Base-by-base conservation (phyloP, 2,888 invertebrate species). In the Ochlodes sylvanus region DNA sequence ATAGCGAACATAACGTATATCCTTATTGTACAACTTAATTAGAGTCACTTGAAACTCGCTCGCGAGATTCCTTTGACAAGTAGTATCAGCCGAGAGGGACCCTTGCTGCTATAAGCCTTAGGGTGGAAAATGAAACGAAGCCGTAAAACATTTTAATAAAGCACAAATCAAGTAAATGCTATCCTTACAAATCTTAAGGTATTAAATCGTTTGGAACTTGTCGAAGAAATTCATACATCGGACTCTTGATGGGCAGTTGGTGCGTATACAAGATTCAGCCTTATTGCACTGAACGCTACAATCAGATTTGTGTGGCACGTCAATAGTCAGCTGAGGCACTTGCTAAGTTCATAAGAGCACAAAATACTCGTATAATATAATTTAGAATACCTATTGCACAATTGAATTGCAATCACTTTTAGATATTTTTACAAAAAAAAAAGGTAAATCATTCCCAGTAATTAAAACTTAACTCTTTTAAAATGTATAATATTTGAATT, bases 111-210 rank as follows among this genome's bases (percentile, higher is more conserved):
- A 62, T 38, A 52, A n/a, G 19, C 44, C 19, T 52, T 62, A 62
- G 38, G 62, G 62, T 62, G 52, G 50, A 62, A 52, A 61, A 19
- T 62, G 14, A 50, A 34, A 61, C 34, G 52, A 62, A 52, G 63
- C 19, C 12, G 50, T 50, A 50, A 50, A 50, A 47, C 50, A 19
- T 55, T 32, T 63, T 55, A 63, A 32, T 54, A 63, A 62, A 62
- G 47, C 56, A 56, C 64, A 56, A 62, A 63, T 54, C 44, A 56
- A 56, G 19, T 56, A 56, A 56, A 64, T 56, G 64, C 55, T 64
- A 47, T 54, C 10, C 63, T 44, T 55, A 55, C 19, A 65, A 50
- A 4, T 12, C 15, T 50, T 47, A 52, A 38, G 47, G 19, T 32
- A 56, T 47, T 21, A n/a, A 56, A 56, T 64, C n/a, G 47, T 38